A percentile compares a stretch with the other conserved stretches of the same genome.
Evolutionary conservation across 2,888 invertebrate species (phyloP).

Genomic region (Platycnemis pennipes): DNA sequence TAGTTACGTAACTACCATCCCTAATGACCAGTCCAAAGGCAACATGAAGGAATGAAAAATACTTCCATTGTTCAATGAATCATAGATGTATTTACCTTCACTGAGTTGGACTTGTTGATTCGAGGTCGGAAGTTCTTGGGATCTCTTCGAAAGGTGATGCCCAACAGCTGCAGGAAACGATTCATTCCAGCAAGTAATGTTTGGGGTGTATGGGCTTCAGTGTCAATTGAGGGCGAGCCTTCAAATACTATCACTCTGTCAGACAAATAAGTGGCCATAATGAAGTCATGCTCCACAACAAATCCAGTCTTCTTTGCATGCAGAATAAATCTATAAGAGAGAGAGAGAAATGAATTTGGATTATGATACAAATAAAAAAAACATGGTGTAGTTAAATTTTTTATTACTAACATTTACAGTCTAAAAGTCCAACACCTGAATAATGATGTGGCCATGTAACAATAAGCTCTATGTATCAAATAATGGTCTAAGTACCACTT

Average conservation of each 20-base stretch:
- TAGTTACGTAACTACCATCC: too few relatives aligned
- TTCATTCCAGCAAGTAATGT: conserved; percentile 99
- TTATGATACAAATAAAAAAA: too few relatives aligned
- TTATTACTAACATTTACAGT: too few relatives aligned
- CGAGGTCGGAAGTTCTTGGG: conserved; percentile 99
- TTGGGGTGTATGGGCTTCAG: conserved; percentile 95
- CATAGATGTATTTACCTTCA: conserved; percentile 85
- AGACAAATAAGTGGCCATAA: conserved; percentile 99
- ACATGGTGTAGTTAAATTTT: too few relatives aligned
- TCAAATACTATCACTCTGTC: conserved; percentile 99
- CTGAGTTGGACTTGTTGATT: conserved; percentile 97
- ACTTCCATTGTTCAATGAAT: too few relatives aligned
- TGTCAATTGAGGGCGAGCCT: conserved; percentile 93
- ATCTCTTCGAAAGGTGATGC: conserved; percentile 98
- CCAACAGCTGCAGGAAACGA: conserved; percentile 94
- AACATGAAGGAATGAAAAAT: too few relatives aligned
- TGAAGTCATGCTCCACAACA: conserved; percentile 99
- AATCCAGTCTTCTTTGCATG: conserved; percentile 99
- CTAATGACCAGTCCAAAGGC: too few relatives aligned
- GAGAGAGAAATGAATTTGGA: neutral
- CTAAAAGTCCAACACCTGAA: too few relatives aligned
- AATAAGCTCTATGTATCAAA: too few relatives aligned
- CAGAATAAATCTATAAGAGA: conserved; percentile 90
- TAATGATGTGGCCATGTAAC: too few relatives aligned
- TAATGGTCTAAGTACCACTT: too few relatives aligned